Percentiles rank a stretch among this genome's conserved stretches.
Conservation (phyloP, 2,888 invertebrate genomes). For the Omphaloscelis lunosa region DNA sequence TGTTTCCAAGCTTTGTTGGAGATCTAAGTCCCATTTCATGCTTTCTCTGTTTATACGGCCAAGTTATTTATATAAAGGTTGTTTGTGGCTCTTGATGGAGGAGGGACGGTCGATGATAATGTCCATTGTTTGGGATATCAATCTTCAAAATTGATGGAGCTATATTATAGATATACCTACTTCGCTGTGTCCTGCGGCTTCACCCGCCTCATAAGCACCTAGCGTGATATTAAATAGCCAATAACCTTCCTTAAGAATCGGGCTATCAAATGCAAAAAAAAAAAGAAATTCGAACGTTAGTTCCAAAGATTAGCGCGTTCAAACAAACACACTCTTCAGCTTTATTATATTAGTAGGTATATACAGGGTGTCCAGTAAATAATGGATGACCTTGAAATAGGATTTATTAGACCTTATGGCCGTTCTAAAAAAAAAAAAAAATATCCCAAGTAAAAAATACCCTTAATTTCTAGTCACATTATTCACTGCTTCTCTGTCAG, state of each 20-base stretch:
- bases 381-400: too few species aligned
- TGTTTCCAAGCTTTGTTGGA: slow-evolving; percentile 38
- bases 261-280: not conserved
- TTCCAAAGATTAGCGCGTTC: too few species aligned
- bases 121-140: slow-evolving; percentile 27
- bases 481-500: too few species aligned
- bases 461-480: too few species aligned
- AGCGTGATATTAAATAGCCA: not conserved
- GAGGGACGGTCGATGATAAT: slow-evolving; percentile 11
- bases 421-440: too few species aligned
- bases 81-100: slow-evolving; percentile 16
- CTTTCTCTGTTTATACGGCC: slow-evolving; percentile 28
- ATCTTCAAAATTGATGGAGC: slow-evolving; percentile 17
- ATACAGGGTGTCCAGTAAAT: too few species aligned
- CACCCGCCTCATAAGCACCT: not conserved
- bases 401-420: too few species aligned
- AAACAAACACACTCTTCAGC: not conserved
- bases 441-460: too few species aligned
- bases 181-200: not conserved
- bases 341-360: not conserved
- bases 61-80: slow-evolving; percentile 34
- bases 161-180: slow-evolving; percentile 2
- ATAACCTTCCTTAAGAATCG: not conserved
- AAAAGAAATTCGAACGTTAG: too few species aligned
- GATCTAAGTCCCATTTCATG: slow-evolving; percentile 29